Base-by-base conservation (phyloP, 2,888 invertebrate species). In the Epinotia nisella region DNA sequence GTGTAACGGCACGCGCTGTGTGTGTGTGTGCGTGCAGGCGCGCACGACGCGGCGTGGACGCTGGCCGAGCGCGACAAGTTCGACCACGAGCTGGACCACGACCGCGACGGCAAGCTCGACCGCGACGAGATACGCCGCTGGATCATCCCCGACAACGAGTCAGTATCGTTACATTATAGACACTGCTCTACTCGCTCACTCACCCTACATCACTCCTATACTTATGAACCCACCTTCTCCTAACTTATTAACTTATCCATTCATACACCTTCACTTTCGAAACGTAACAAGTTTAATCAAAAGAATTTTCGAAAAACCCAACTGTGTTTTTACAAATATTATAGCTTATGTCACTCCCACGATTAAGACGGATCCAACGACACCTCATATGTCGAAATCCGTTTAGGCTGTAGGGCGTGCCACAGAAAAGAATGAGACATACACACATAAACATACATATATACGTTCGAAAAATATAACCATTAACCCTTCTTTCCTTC, bases 111-210 rank as follows among this genome's bases (percentile, higher is more conserved):
- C 0, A 90, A 95, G 76, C 94, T 99, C 60, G 95, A 96, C 81
- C 94, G 94, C 0, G 94, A 94, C 71, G 99, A 99, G 94, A 96
- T 99, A 70, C 92, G 96, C 55, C 94, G 95, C 1, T 99, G 99
- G 99, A 95, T 98, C 76, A 96, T 98, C 55, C 98, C 98, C 0
- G 97, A 97, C 83, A 98, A 98, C 87, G 96, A 96, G 97, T 97
- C 87, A 95, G 96, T 94, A 62, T n/a, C 24, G 13, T 11, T 11
- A 9, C 9, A 35, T 9, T n/a, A 29, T 29, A 5, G 35, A 9
- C 35, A 9, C 35, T 29, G 3, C 29, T n/a, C 29, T 29, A 35
- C 35, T 45, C 45, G 15, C 45, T 45, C 45, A 15, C 11, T 41
- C 41, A 1, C 7, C 24, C 9, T 11, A 29, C 17, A 10, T 2